Percentiles rank a stretch among this genome's conserved stretches.
These are phyloP conservation scores for Episyrphus balteatus DNA, from an alignment of 1,140 invertebrate species.

Conservation along the genomic window DNA sequence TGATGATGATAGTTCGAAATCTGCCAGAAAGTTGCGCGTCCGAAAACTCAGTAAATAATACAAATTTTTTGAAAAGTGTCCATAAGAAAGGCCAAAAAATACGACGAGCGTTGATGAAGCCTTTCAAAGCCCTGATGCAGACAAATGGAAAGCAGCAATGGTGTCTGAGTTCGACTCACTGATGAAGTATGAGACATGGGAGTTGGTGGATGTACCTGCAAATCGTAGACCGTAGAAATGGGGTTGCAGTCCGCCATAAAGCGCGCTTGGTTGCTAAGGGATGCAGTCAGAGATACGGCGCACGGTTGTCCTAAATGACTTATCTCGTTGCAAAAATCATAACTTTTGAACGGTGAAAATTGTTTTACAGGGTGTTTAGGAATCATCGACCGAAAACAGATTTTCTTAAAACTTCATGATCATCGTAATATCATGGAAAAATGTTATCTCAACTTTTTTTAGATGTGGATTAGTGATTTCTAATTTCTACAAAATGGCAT, in stretches of 20 bases:
- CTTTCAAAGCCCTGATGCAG: slow-evolving; percentile 15
- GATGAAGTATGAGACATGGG: slow-evolving; percentile 12
- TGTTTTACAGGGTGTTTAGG: too few species aligned
- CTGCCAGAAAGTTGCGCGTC: slow-evolving; percentile 15
- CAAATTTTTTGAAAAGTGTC: slow-evolving; percentile 9
- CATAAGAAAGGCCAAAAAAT: slow-evolving; percentile 7
- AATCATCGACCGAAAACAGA: too few species aligned
- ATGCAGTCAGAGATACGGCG: slow-evolving; percentile 16
- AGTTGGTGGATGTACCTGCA: slow-evolving; percentile 17
- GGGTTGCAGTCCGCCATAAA: slow-evolving; percentile 16
- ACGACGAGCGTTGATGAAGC: neutral
- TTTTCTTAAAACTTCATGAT: too few species aligned
- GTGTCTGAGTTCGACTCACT: slow-evolving; percentile 6
- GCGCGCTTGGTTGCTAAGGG: too few species aligned
- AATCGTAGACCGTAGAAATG: slow-evolving; percentile 16
- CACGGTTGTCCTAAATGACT: too few species aligned
- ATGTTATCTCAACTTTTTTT: too few species aligned
- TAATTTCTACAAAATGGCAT: too few species aligned
- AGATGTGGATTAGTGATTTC: too few species aligned
- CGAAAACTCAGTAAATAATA: slow-evolving; percentile 15
- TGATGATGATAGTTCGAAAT: slow-evolving; percentile 8
- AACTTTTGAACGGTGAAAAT: too few species aligned
- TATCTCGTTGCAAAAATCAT: too few species aligned
- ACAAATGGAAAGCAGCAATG: slow-evolving; percentile 9
- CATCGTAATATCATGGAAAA: too few species aligned